A percentile compares a stretch with the other conserved stretches of the same genome.
Evolutionary conservation across 2,797 vertebrate species (phyloP).

Genomic region (Periparus ater): DNA sequence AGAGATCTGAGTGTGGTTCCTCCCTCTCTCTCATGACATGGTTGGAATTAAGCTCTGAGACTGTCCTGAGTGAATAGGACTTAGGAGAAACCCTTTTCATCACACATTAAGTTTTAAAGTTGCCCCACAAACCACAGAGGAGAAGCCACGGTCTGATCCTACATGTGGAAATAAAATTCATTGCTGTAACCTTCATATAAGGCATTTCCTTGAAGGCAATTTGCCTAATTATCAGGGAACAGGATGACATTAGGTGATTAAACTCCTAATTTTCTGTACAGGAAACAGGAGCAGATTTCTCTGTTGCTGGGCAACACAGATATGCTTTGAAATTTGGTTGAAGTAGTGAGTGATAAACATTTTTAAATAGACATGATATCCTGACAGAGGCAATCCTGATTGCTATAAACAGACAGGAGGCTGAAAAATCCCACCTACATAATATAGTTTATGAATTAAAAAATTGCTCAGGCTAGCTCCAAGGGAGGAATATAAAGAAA

Average conservation of each 20-base stretch:
- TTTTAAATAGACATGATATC: constrained; percentile 4
- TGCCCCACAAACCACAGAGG: neutral
- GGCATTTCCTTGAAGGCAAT: constrained; percentile 34
- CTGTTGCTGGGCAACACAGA: constrained; percentile 50
- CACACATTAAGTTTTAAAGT: neutral
- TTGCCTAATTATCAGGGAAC: constrained; percentile 23
- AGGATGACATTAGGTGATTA: constrained; percentile 37
- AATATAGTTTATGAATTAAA: neutral
- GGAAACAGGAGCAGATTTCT: constrained; percentile 27
- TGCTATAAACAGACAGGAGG: neutral
- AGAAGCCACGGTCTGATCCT: neutral
- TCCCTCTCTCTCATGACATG: neutral
- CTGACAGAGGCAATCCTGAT: constrained; percentile 21
- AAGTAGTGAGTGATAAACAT: neutral
- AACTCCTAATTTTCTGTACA: constrained; percentile 27
- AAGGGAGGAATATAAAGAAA: neutral
- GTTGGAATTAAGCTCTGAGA: neutral
- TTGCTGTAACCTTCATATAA: neutral
- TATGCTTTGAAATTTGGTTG: constrained; percentile 36
- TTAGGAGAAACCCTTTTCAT: neutral
- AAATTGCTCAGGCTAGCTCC: neutral
- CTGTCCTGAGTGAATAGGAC: neutral
- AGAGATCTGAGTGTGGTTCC: neutral
- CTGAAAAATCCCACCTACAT: constrained; percentile 17
- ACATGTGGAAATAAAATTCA: neutral